Percentiles rank a stretch among this genome's conserved stretches.
phyloP scores from a whole-genome alignment of 2,888 invertebrate species.

The Drepanosiphum platanoidis region DNA sequence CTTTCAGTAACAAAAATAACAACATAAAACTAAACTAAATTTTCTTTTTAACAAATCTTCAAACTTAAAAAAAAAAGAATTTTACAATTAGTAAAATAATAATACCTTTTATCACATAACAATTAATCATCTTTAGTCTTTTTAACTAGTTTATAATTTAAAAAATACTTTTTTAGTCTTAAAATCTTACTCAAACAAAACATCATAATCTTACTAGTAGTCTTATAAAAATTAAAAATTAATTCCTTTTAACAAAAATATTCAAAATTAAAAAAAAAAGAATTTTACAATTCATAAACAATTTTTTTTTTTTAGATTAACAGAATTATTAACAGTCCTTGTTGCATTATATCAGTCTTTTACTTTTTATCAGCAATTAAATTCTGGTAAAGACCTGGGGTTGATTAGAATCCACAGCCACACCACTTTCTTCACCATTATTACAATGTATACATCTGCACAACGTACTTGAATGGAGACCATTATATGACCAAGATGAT shows the following conservation, averaged over 20 bases:
- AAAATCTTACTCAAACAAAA: no score
- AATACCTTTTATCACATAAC: constrained; percentile 26
- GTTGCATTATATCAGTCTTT: constrained; percentile 33
- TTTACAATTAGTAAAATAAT: not conserved
- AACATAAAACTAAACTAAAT: not conserved
- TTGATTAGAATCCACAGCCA: constrained; percentile 41
- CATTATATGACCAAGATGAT: constrained; percentile 11
- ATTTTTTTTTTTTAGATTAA: no score
- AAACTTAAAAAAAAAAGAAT: not conserved
- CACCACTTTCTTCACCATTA: constrained; percentile 43
- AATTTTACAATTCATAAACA: no score
- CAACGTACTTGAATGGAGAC: not conserved
- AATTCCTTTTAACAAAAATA: no score
- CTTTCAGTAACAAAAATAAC: not conserved
- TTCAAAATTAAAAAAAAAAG: no score
- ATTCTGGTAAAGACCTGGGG: constrained; percentile 35
- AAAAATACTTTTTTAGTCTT: no score
- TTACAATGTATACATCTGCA: constrained; percentile 5
- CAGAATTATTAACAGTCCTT: no score
- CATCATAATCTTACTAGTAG: no score
- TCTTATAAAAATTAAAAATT: no score
- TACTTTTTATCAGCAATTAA: not conserved
- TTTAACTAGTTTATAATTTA: no score
- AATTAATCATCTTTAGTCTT: constrained; percentile 27
- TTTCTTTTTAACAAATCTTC: constrained; percentile 1